Evolutionary conservation across 2,113 vertebrate genomes (phyloP).

Genomic region (Pelobates fuscus): DNA sequence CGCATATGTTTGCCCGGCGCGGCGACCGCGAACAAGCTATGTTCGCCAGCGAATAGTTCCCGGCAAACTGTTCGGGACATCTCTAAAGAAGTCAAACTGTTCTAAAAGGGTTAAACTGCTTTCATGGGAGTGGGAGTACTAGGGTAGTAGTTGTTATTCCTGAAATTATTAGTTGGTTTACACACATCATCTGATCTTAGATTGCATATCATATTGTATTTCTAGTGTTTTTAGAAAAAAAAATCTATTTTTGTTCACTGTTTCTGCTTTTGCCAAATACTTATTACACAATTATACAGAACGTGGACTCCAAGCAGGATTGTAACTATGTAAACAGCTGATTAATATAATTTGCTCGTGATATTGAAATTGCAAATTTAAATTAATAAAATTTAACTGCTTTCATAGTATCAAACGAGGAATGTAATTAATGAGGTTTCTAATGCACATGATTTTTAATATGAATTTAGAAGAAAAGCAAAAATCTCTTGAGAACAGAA

Average conservation of each 20-base stretch:
- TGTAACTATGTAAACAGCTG: constrained; percentile 31
- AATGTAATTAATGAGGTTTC: constrained; percentile 29
- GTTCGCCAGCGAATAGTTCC: no score
- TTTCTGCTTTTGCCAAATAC: background rate
- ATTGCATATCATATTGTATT: no score
- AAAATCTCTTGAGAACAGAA: constrained; percentile 53
- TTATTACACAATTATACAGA: background rate
- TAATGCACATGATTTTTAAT: constrained; percentile 34
- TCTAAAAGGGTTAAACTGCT: no score
- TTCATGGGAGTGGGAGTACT: no score
- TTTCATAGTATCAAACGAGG: constrained; percentile 37
- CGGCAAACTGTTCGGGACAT: no score
- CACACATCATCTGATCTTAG: no score
- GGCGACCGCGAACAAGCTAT: no score
- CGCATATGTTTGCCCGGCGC: no score
- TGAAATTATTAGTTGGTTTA: no score
- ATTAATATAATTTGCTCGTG: constrained; percentile 32
- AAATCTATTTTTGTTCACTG: background rate
- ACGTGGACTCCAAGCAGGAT: background rate
- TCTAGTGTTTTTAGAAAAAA: background rate
- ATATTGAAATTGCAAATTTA: background rate
- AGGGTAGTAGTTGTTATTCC: no score
- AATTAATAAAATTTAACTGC: constrained; percentile 36
- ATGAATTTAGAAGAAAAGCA: background rate
- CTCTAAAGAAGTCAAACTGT: no score